Base-by-base conservation (phyloP, 1,140 invertebrate species). In the Drosophila mauritiana region DNA sequence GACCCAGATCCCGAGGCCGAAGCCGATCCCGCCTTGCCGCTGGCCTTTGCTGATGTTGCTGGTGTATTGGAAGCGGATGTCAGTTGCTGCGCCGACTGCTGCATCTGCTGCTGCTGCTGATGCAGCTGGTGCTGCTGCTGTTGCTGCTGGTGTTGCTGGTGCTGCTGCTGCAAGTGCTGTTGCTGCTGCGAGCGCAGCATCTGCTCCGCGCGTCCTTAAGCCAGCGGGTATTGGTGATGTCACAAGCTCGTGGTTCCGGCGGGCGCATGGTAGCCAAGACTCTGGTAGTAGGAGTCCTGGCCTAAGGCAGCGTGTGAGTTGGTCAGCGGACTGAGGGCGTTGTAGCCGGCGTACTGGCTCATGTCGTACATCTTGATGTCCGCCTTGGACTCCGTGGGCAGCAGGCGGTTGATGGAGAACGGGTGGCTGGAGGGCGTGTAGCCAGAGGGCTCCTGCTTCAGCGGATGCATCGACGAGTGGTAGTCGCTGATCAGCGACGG, bases 381-480 rank as follows among this genome's bases (percentile, higher is more conserved):
- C 45, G 96, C 94, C 92, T 97, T 97, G 57, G 95, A 96, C 83
- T 97, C 97, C 46, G 96, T 96, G 10, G 97, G 96, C 80, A 97
- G 93, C 86, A 98, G 94, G 90, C 97, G 96, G 74, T 97, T 98
- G 83, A 99, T 98, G 91, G 97, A 98, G 93, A 98, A 99, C 1
- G 98, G 98, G 92, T 98, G 97, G 91, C 94, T 96, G 59, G 96
- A 96, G 8, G 96, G 94, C 34, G 96, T 95, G 80, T 96, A 97
- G 58, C 94, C 94, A n/a, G 95, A 95, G 11, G 95, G 92, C 27
- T 96, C 95, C 91, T 97, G 96, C 92, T 97, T 96, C 92, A 97
- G 96, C 81, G 97, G 93, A 72, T 95, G 95, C 54, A 95, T 94
- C 91, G 94, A 92, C 88, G 93, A 93, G 84, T 95, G 94, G 57